phyloP scores from a whole-genome alignment of 2,888 invertebrate species.

The Neoscelio sp. region DNA sequence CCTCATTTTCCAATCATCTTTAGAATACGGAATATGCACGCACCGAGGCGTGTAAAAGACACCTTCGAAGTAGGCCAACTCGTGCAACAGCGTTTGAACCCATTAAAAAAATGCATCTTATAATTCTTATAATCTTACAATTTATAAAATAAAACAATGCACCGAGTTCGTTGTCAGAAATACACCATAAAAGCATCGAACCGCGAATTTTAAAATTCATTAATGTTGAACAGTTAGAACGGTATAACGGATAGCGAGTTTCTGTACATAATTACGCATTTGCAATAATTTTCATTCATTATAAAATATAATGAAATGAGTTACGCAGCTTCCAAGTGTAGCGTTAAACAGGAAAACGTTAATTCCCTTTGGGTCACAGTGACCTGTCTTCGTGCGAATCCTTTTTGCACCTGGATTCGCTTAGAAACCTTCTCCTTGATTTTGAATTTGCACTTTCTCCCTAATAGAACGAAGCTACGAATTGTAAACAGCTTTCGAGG shows the following conservation, averaged over 20 bases:
- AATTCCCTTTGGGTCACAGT: constrained; percentile 22
- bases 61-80: too few species aligned
- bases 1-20: too few species aligned
- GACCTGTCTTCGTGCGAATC: too few species aligned
- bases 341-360: constrained; percentile 22
- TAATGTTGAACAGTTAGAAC: constrained; percentile 12
- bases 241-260: constrained; percentile 19
- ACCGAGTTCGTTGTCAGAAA: too few species aligned
- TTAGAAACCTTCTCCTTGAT: background rate
- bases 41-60: too few species aligned
- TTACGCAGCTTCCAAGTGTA: constrained; percentile 24
- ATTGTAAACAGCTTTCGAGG: too few species aligned
- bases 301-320: constrained; percentile 42
- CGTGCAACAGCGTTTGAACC: too few species aligned
- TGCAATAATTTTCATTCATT: constrained; percentile 51
- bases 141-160: too few species aligned
- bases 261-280: constrained; percentile 30
- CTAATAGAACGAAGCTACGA: too few species aligned
- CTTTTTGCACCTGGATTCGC: constrained; percentile 7
- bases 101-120: too few species aligned
- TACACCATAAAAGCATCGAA: constrained; percentile 1
- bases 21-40: too few species aligned
- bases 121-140: too few species aligned
- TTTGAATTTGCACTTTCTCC: background rate
- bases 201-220: constrained; percentile 34